phyloP scores from a whole-genome alignment of 2,113 vertebrate species.

The Zapornia atra region DNA sequence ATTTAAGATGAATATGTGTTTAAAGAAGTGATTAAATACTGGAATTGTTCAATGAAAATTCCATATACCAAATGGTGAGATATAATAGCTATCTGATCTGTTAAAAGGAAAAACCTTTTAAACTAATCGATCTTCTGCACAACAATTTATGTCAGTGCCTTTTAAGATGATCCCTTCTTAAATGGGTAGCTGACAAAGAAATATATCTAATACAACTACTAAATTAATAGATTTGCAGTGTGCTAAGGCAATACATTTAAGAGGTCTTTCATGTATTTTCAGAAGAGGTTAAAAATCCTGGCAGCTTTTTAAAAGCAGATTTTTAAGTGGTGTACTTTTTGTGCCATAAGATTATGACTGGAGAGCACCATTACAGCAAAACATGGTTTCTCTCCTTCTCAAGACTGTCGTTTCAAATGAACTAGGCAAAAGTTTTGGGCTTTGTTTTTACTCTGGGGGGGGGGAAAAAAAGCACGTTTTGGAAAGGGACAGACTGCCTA shows the following conservation, averaged over 20 bases:
- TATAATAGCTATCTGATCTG: conserved; percentile 72
- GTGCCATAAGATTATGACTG: not conserved
- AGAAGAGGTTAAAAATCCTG: conserved; percentile 53
- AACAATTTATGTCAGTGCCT: conserved; percentile 75
- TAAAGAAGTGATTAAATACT: conserved; percentile 59
- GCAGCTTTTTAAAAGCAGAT: conserved; percentile 22
- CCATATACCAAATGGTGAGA: conserved; percentile 55
- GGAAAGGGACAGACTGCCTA: not conserved
- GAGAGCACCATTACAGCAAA: not conserved
- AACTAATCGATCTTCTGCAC: conserved; percentile 64
- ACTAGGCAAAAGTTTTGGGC: not conserved
- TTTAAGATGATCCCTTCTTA: conserved; percentile 72
- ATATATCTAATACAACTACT: conserved; percentile 62
- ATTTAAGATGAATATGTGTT: conserved; percentile 18
- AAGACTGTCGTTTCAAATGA: not conserved
- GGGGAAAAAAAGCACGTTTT: not conserved
- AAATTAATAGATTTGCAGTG: conserved; percentile 58
- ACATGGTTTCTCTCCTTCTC: not conserved
- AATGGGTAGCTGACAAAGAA: conserved; percentile 71
- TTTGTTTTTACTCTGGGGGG: not conserved
- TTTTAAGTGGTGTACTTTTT: conserved; percentile 26
- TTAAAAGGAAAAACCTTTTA: conserved; percentile 78
- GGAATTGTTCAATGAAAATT: conserved; percentile 60
- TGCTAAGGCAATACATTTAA: conserved; percentile 59
- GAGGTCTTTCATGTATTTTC: conserved; percentile 54